Base-by-base conservation (phyloP, 2,888 invertebrate species). In the Pseudanteris insignis region DNA sequence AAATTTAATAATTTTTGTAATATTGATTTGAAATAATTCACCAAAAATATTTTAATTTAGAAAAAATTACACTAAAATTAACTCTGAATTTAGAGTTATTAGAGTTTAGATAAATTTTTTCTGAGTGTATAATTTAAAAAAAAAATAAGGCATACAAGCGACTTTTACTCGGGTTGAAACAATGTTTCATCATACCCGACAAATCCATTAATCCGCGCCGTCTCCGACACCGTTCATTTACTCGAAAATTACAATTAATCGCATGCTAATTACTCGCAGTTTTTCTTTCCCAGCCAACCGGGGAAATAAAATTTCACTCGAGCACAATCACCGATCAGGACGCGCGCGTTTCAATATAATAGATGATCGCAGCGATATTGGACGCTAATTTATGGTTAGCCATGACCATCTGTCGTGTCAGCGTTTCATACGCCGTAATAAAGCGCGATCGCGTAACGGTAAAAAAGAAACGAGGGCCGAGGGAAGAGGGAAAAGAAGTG, bases 381-480 rank as follows among this genome's bases (percentile, higher is more conserved):
- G 47, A 40, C 48, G 59, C 38, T 63, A 63, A 63, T 63, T 63
- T 63, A 63, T 51, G 34, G 55, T 28, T 29, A 34, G 50, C 38
- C 59, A 51, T 34, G 38, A 51, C 59, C 63, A 63, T 63, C 63
- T 63, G 63, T 60, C 60, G 63, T 59, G 58, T 54, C 58, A 50
- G 50, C 58, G 50, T 54, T 54, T 60, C 43, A 50, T 57, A 63
- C 50, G 63, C 54, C 54, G 54, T 58, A 51, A 38, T 26, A 9
- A 29, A 24, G 28, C 1, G 18, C 10, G 11, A 11, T 25, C 18
- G 40, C 8, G 1, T 3, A 7, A 30, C 11, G 7, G 13, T 7
- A 13, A 30, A 30, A 13, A 12, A 24, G 25, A 33, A 25, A 33
- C 18, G 34, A 14, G n/a, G 9, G 21, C 4, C 4, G 21, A 3